Percentiles rank a stretch among this genome's conserved stretches.
These are phyloP conservation scores for Oikopleura vanhoeffeni DNA, from an alignment of 23 tunicate species.

Conservation along the genomic window DNA sequence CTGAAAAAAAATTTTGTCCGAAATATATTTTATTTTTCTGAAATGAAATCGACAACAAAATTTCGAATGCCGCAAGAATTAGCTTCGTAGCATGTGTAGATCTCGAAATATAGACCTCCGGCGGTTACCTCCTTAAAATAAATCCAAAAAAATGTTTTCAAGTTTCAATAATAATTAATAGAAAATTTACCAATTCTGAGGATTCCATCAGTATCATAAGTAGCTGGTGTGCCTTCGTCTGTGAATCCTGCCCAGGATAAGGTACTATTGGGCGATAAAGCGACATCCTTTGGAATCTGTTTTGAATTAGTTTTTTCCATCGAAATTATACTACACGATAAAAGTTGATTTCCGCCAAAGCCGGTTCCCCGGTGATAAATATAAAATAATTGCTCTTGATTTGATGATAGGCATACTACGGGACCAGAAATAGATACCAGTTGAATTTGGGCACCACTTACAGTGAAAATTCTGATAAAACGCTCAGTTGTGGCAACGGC, in stretches of 20 bases:
- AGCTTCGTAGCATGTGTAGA: too few species aligned
- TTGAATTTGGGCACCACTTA: constrained; percentile 60
- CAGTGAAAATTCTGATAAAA: constrained; percentile 42
- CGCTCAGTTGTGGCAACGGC: constrained; percentile 7
- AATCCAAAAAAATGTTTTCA: too few species aligned
- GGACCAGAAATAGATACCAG: constrained; percentile 63
- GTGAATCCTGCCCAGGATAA: constrained; percentile 73
- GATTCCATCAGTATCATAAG: constrained; percentile 37
- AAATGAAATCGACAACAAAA: too few species aligned
- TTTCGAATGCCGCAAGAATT: too few species aligned
- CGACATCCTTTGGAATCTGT: constrained; percentile 28
- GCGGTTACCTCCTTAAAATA: too few species aligned
- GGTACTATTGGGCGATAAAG: constrained; percentile 32
- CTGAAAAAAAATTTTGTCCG: too few species aligned
- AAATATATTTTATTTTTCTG: too few species aligned
- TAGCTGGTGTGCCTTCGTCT: constrained; percentile 76
- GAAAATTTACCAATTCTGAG: constrained; percentile 42
- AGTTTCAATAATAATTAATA: too few species aligned
- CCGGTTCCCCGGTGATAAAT: constrained; percentile 68
- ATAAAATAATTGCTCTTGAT: constrained; percentile 51
- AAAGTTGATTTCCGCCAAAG: constrained; percentile 37
- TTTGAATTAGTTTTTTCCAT: constrained; percentile 36
- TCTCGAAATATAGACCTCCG: too few species aligned
- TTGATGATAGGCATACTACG: constrained; percentile 68
- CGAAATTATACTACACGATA: constrained; percentile 53